Evolutionary conservation across 2,797 vertebrate species (phyloP), one percentile per base, ranked within the genome.

Genomic region (Lutra lutra): DNA sequence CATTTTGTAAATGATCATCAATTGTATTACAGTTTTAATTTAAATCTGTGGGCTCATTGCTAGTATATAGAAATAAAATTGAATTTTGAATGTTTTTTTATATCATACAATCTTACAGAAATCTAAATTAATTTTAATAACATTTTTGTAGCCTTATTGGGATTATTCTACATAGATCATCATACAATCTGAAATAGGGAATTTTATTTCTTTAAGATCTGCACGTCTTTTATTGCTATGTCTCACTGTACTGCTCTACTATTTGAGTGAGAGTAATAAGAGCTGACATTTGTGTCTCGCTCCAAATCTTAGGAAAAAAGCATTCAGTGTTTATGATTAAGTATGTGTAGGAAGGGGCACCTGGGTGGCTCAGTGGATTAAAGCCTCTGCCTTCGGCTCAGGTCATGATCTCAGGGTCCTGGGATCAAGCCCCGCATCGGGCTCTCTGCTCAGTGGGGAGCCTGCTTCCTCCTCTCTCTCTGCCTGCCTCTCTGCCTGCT

Each of bases 291-390:
- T 27, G 21, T 64, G 2, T 23, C 38, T 87, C 29, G 1, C 6
- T 64, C 43, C 21, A 73, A 32, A 58, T 54, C 3, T 78, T n/a
- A n/a, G 23, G 70, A 35, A 58, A 64, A 64, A 66, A 35, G 10
- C 11, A 29, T 23, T 73, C 35, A 48, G 72, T 10, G 7, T 8
- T 78, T 38, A 70, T 14, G 51, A 27, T 70, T 38, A 78, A 64
- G 8, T 4, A 12, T 21, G 54, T 18, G 27, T 21, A 3, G 7
- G 1, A 8, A 0, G 43, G 43, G 43, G 43, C 10, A 10, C 43
- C 43, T 46, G 43, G 43, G 43, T 46, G 43, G 43, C 43, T 46
- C 43, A 46, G 43, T 10, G 43, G 43, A 5, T 46, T 46, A 46
- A 11, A 46, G 9, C 43, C 10, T 46, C 46, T 46, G 46, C 46